phyloP scores from a whole-genome alignment of 2,888 invertebrate genomes.

The Synanthedon tipuliformis region DNA sequence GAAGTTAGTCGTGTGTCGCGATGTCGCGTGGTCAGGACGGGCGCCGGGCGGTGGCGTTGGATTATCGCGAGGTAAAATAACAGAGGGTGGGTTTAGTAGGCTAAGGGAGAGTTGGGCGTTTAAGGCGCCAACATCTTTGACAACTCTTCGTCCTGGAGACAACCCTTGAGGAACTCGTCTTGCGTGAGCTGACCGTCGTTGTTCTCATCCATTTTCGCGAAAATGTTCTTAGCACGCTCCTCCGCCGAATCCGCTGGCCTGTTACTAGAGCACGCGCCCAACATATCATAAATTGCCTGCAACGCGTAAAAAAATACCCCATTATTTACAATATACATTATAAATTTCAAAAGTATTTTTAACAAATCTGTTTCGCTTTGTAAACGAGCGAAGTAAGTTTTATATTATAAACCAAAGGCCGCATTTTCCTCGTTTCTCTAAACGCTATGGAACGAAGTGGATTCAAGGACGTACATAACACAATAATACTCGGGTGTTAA shows the following conservation, averaged over 20 bases:
- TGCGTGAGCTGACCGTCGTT: slow-evolving; percentile 98
- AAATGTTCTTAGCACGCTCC: slow-evolving; percentile 98
- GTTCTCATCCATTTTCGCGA: slow-evolving; percentile 99
- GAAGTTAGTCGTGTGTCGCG: slow-evolving; percentile 2
- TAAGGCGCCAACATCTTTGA: slow-evolving; percentile 95
- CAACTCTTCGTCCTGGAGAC: slow-evolving; percentile 95
- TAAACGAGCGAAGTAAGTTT: too few relatives aligned
- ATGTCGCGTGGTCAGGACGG: slow-evolving; percentile 21
- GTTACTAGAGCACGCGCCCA: slow-evolving; percentile 96
- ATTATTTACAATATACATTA: not conserved
- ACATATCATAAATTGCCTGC: slow-evolving; percentile 99
- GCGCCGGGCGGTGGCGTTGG: slow-evolving; percentile 31
- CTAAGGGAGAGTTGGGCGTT: slow-evolving; percentile 27
- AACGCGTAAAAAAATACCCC: slow-evolving; percentile 18
- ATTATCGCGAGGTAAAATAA: slow-evolving; percentile 30
- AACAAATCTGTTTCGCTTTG: not conserved
- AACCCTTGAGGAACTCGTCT: slow-evolving; percentile 98
- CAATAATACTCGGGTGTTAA: not conserved
- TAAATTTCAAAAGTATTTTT: not conserved
- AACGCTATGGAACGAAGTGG: too few relatives aligned
- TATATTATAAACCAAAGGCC: too few relatives aligned
- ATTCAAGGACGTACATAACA: too few relatives aligned
- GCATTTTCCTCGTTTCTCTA: too few relatives aligned
- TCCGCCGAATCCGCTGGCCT: slow-evolving; percentile 96
- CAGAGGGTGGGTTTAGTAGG: slow-evolving; percentile 8